Conservation (phyloP, 2,888 invertebrate species). For the Tiliacea aurago region DNA sequence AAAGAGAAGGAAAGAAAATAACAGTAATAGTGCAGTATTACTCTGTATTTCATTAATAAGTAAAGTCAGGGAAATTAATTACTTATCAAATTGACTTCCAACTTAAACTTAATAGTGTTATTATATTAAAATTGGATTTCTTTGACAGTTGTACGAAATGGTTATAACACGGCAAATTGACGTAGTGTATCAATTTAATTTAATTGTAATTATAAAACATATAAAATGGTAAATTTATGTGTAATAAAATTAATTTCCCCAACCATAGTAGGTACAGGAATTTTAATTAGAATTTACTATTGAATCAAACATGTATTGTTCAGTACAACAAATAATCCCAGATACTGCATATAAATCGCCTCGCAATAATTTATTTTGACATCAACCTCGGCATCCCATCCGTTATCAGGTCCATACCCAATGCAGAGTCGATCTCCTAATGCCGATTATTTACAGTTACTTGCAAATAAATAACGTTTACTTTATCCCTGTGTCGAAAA, state of each 20-base stretch:
- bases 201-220: too few species aligned
- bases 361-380: conserved; percentile 59
- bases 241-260: neutral
- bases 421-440: conserved; percentile 56
- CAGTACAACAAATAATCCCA: conserved; percentile 33
- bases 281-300: conserved; percentile 34
- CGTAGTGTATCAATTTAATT: neutral
- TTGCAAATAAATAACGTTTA: conserved; percentile 64
- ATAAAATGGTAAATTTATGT: too few species aligned
- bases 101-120: too few species aligned
- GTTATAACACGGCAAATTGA: neutral
- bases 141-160: neutral
- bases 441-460: conserved; percentile 65
- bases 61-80: neutral
- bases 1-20: neutral
- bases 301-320: conserved; percentile 34
- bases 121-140: neutral
- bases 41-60: neutral
- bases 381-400: conserved; percentile 38
- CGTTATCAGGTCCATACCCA: conserved; percentile 50
- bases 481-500: conserved; percentile 68
- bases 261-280: neutral
- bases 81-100: too few species aligned
- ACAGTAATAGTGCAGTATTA: neutral
- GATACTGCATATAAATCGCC: conserved; percentile 45